phyloP scores from a whole-genome alignment of 2,797 vertebrate species.

The Ctenopoma kingsleyae region DNA sequence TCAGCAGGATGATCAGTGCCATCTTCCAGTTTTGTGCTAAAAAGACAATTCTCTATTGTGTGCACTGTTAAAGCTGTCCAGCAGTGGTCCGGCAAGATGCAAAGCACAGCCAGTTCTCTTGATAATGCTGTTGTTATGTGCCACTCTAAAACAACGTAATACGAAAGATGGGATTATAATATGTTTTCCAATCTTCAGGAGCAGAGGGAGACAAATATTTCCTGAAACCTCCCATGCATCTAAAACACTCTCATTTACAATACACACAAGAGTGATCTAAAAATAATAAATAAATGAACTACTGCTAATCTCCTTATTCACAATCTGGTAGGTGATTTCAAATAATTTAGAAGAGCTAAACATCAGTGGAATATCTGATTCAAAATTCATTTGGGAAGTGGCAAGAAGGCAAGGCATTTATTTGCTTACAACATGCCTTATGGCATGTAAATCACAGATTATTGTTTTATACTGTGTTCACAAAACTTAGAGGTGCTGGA shows the following conservation, averaged over 20 bases:
- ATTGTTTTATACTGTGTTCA: too few species aligned
- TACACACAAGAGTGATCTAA: neutral
- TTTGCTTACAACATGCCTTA: too few species aligned
- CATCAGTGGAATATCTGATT: neutral
- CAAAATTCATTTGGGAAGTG: too few species aligned
- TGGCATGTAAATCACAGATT: too few species aligned
- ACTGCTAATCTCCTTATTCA: neutral
- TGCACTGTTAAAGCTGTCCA: constrained; percentile 35
- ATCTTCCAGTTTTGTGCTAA: constrained; percentile 40
- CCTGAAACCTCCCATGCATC: constrained; percentile 6
- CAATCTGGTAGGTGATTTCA: neutral
- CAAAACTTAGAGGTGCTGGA: too few species aligned
- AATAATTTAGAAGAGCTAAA: neutral
- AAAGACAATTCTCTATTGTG: constrained; percentile 38
- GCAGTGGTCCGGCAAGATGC: constrained; percentile 29
- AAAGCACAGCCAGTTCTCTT: constrained; percentile 42
- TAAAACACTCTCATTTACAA: constrained; percentile 17
- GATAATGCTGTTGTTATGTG: constrained; percentile 23
- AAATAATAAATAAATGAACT: neutral
- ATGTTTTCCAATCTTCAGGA: constrained; percentile 11
- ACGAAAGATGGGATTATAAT: too few species aligned
- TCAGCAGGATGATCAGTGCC: constrained; percentile 30
- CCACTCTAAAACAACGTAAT: constrained; percentile 34
- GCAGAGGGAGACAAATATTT: constrained; percentile 17
- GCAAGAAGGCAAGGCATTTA: too few species aligned